phyloP scores from a whole-genome alignment of 2,888 invertebrate genomes.

The Hydrotaea diabolus region DNA sequence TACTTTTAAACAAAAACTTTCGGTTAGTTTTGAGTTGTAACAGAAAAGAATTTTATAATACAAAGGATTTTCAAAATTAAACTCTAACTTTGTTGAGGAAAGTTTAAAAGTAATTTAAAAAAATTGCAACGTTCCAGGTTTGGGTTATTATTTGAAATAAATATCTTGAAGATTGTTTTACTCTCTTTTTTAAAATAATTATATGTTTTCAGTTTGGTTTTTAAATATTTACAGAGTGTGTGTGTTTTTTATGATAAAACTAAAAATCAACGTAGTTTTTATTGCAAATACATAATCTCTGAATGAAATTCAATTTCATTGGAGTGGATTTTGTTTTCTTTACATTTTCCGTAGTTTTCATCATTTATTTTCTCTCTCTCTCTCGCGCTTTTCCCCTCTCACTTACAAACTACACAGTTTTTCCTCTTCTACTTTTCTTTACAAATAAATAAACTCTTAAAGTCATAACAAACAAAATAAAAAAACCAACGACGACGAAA shows the following conservation, averaged over 20 bases:
- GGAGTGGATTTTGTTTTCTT: not conserved
- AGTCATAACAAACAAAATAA: constrained; percentile 45
- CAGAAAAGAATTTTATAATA: not conserved
- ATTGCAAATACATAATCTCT: constrained; percentile 32
- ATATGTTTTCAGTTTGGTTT: not conserved
- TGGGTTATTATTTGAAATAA: constrained; percentile 13
- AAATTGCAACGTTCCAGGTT: constrained; percentile 60
- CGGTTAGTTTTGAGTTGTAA: not conserved
- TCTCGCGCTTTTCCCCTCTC: not conserved
- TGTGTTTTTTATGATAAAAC: too few relatives aligned
- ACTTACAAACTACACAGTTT: constrained; percentile 28
- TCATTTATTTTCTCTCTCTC: not conserved
- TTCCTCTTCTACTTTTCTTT: constrained; percentile 22
- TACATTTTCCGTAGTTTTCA: not conserved
- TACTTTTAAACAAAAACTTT: too few relatives aligned
- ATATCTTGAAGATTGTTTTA: constrained; percentile 20
- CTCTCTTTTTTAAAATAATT: not conserved
- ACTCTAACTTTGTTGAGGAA: not conserved
- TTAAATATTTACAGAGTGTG: constrained; percentile 3
- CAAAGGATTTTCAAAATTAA: not conserved
- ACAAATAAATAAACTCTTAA: constrained; percentile 56
- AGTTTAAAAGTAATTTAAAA: constrained; percentile 43
- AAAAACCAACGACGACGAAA: constrained; percentile 32
- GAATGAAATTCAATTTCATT: constrained; percentile 53
- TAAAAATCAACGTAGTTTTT: too few relatives aligned